Evolutionary conservation across 2,888 invertebrate genomes (phyloP).

Genomic region (Pheosia gnoma): DNA sequence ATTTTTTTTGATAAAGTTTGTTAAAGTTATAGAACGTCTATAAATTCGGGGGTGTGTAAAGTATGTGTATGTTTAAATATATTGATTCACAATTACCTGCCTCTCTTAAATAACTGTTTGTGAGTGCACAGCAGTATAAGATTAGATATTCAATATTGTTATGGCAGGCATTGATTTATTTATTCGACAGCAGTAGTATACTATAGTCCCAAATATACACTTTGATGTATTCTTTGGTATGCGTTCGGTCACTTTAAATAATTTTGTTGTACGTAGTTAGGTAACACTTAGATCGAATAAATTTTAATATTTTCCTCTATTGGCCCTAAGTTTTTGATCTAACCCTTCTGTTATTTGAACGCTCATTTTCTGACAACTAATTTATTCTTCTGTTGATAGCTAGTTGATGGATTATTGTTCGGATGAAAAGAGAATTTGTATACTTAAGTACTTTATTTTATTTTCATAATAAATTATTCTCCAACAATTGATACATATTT

Average conservation of each 20-base stretch:
- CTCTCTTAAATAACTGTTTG: too few relatives aligned
- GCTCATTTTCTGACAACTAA: neutral
- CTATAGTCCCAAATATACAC: neutral
- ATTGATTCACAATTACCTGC: too few relatives aligned
- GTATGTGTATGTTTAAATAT: too few relatives aligned
- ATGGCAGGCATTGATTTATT: too few relatives aligned
- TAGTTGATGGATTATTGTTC: neutral
- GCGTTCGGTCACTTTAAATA: neutral
- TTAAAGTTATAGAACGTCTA: too few relatives aligned
- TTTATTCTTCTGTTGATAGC: neutral
- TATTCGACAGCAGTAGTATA: too few relatives aligned
- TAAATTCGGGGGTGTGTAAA: too few relatives aligned
- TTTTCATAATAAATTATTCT: too few relatives aligned
- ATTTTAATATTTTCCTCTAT: neutral
- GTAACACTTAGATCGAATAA: neutral
- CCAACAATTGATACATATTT: too few relatives aligned
- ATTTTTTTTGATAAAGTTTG: too few relatives aligned
- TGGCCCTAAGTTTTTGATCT: neutral
- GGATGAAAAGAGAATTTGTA: neutral
- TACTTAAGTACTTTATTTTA: neutral
- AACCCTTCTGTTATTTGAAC: neutral
- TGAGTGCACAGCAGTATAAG: too few relatives aligned
- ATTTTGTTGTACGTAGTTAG: neutral
- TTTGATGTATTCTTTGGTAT: neutral
- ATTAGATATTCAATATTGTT: too few relatives aligned